These are phyloP conservation scores for Seriola aureovittata DNA, from an alignment of 2,113 vertebrate species.

Conservation along the genomic window DNA sequence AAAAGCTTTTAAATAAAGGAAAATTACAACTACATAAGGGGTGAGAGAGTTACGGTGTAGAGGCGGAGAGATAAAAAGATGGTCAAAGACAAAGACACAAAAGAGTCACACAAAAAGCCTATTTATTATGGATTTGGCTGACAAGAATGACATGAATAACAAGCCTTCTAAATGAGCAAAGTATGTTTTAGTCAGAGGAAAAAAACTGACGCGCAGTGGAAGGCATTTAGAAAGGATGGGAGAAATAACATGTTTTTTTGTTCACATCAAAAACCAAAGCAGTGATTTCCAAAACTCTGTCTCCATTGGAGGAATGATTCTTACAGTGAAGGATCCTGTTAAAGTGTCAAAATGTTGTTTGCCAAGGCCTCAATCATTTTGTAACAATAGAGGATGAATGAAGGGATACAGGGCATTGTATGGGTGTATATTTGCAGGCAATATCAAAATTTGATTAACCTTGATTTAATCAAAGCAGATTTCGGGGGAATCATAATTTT, in stretches of 20 bases:
- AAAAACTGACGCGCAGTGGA: neutral
- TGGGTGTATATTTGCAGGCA: neutral
- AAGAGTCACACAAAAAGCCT: neutral
- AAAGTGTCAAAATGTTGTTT: slow-evolving; percentile 52
- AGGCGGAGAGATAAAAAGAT: neutral
- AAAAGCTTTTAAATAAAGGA: neutral
- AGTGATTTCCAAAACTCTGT: slow-evolving; percentile 30
- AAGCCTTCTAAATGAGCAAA: slow-evolving; percentile 25
- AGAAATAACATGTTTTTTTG: slow-evolving; percentile 26
- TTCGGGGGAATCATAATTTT: neutral
- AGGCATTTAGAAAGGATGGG: neutral
- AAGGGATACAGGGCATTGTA: neutral
- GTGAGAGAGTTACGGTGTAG: neutral
- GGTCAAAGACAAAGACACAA: neutral
- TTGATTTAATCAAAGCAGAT: slow-evolving; percentile 38
- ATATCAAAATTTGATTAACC: slow-evolving; percentile 41
- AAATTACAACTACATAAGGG: neutral
- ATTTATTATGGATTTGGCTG: slow-evolving; percentile 8
- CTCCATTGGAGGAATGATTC: slow-evolving; percentile 26
- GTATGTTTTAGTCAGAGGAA: slow-evolving; percentile 12
- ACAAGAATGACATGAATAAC: slow-evolving; percentile 14
- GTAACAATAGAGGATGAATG: slow-evolving; percentile 30
- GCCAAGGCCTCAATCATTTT: slow-evolving; percentile 53
- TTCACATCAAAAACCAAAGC: neutral
- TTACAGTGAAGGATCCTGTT: slow-evolving; percentile 33